A percentile compares a stretch with the other conserved stretches of the same genome.
phyloP scores from a whole-genome alignment of 1,140 invertebrate genomes.

The Pantala flavescens region DNA sequence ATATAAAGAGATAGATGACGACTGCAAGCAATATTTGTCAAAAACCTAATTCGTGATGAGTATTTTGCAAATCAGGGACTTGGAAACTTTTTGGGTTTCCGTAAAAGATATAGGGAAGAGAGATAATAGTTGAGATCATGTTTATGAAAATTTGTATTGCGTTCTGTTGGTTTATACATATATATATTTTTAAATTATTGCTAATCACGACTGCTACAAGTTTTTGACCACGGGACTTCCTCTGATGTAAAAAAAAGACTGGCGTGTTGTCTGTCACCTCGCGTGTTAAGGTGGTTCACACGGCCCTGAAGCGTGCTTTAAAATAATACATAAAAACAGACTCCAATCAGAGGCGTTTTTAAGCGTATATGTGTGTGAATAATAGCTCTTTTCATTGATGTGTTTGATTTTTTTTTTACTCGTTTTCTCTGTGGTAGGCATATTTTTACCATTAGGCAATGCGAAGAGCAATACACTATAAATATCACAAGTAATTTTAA shows the following conservation, averaged over 20 bases:
- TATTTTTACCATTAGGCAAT: constrained; percentile 16
- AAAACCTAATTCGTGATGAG: constrained; percentile 2
- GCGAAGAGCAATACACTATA: constrained; percentile 18
- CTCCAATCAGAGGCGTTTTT: background rate
- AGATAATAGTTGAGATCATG: background rate
- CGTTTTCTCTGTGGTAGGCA: constrained; percentile 4
- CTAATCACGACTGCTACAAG: background rate
- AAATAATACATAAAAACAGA: background rate
- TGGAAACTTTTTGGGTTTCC: constrained; percentile 3
- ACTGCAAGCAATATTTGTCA: constrained; percentile 9
- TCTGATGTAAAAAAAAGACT: constrained; percentile 10
- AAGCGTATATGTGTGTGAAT: background rate
- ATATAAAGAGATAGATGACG: background rate
- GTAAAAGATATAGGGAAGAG: background rate
- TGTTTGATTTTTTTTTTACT: background rate
- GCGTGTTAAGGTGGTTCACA: background rate
- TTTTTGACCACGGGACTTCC: constrained; percentile 4
- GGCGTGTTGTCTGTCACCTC: constrained; percentile 6
- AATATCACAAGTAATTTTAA: constrained; percentile 16
- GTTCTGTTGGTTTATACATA: background rate
- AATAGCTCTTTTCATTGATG: constrained; percentile 6
- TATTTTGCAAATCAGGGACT: constrained; percentile 9
- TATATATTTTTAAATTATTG: background rate
- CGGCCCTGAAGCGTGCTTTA: constrained; percentile 2
- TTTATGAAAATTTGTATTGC: constrained; percentile 11